These are phyloP conservation scores for Melanogrammus aeglefinus DNA, from an alignment of 2,797 vertebrate genomes.

Conservation along the genomic window DNA sequence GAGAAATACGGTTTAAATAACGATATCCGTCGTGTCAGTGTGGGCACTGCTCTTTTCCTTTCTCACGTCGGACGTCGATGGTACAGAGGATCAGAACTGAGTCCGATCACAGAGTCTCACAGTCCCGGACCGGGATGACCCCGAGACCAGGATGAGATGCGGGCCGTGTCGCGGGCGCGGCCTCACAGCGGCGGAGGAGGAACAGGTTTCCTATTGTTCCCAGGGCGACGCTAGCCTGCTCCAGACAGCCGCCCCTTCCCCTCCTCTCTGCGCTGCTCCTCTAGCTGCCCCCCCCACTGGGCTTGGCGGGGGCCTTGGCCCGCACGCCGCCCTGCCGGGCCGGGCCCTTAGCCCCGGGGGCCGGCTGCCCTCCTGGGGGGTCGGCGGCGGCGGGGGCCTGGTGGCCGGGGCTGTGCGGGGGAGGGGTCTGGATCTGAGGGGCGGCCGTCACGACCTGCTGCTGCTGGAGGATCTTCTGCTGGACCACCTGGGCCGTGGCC, in stretches of 20 bases:
- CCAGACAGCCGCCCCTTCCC: neutral
- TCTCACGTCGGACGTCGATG: slow-evolving; percentile 10
- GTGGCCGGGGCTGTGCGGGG: slow-evolving; percentile 82
- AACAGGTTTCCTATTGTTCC: neutral
- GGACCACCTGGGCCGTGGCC: slow-evolving; percentile 78
- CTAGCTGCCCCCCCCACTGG: slow-evolving; percentile 74
- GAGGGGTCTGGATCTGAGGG: slow-evolving; percentile 81
- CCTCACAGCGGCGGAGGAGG: slow-evolving; percentile 1
- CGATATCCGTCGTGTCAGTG: slow-evolving; percentile 10
- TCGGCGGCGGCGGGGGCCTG: slow-evolving; percentile 59
- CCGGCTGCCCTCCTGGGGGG: slow-evolving; percentile 62
- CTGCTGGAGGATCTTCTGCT: slow-evolving; percentile 81
- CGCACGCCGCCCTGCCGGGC: slow-evolving; percentile 78
- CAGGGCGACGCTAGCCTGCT: too few species aligned
- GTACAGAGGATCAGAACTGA: slow-evolving; percentile 13
- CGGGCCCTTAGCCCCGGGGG: slow-evolving; percentile 73
- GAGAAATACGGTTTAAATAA: slow-evolving; percentile 1
- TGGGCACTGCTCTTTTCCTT: slow-evolving; percentile 27
- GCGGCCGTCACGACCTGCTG: slow-evolving; percentile 82
- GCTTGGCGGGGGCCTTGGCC: slow-evolving; percentile 82
- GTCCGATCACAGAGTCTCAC: neutral
- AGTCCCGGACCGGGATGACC: slow-evolving; percentile 25
- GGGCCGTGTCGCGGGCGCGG: neutral
- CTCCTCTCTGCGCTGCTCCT: neutral
- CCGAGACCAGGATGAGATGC: slow-evolving; percentile 17